Evolutionary conservation across 2,888 invertebrate species (phyloP), one percentile per base, ranked within the genome.

Genomic region (Drosophila atroscutellata): DNA sequence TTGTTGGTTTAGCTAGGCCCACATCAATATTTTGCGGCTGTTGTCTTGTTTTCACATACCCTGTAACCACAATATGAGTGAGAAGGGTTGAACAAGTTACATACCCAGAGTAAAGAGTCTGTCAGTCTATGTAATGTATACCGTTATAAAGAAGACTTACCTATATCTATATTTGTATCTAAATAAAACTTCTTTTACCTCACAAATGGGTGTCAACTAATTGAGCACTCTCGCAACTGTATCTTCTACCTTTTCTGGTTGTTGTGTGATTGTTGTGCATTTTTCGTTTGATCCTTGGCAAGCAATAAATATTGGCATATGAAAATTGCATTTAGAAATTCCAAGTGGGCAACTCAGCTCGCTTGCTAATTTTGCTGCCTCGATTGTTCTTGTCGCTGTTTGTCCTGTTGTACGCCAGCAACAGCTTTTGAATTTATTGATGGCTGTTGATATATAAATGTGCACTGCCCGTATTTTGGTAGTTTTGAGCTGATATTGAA

Each of bases 251-350:
- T 11, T 26, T 20, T 30, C 20, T 13, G 58, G 9, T 39, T 32
- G 36, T 11, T 68, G 37, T 47, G 24, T 28, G 50, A 56, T 49
- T 49, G 64, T 72, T 72, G 62, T 72, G 56, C 63, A 66, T 72
- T 70, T 75, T 37, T 37, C 52, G 59, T 72, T 79, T 72, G 67
- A 79, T 69, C 58, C 63, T 75, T 55, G 55, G 61, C 60, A 66
- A 65, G 66, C 73, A 65, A 80, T 80, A 80, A 77, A 77, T 80
- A 80, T 80, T 80, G 80, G 74, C 74, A 74, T 59, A 77, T 77
- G 74, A 63, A 80, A 80, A 80, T 80, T 80, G 63, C 68, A 79
- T 73, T 64, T 28, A 13, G 32, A 71, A 59, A 67, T 63, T 73
- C 54, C 37, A 74, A 77, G 63, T 67, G 63, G 36, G 55, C 63